Conservation (phyloP, 2,888 invertebrate species). For the Anthrax anthrax region DNA sequence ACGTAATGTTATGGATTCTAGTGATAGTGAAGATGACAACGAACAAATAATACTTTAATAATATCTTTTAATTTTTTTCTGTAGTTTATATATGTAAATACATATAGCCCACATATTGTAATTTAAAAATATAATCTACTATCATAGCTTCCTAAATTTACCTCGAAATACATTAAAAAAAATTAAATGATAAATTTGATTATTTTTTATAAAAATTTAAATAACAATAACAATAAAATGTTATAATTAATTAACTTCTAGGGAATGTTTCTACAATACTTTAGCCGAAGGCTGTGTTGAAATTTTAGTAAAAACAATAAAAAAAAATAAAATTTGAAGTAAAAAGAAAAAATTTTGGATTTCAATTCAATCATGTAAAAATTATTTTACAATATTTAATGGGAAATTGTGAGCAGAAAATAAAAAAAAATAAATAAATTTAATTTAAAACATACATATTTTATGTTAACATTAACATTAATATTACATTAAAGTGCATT, state of each 20-base stretch:
- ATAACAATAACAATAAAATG: neutral
- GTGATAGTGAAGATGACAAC: constrained; percentile 25
- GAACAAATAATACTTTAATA: constrained; percentile 16
- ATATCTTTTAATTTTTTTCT: neutral
- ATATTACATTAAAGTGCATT: too few relatives aligned
- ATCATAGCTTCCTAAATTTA: neutral
- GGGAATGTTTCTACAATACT: neutral
- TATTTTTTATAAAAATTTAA: neutral
- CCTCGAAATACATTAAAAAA: neutral
- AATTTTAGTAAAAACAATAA: neutral
- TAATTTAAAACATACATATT: too few relatives aligned
- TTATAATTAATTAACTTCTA: neutral
- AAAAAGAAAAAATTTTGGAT: too few relatives aligned
- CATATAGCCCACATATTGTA: too few relatives aligned
- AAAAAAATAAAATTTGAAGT: too few relatives aligned
- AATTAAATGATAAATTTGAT: neutral
- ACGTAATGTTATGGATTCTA: constrained; percentile 28
- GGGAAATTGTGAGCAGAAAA: too few relatives aligned
- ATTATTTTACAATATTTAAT: too few relatives aligned
- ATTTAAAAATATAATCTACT: too few relatives aligned
- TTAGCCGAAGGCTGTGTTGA: neutral
- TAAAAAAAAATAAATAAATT: too few relatives aligned
- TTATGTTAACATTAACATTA: too few relatives aligned
- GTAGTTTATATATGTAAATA: too few relatives aligned
- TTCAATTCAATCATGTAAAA: too few relatives aligned